A percentile compares a stretch with the other conserved stretches of the same genome.
Conservation (phyloP, 1,140 invertebrate species). For the Scaptomyza hsui region DNA sequence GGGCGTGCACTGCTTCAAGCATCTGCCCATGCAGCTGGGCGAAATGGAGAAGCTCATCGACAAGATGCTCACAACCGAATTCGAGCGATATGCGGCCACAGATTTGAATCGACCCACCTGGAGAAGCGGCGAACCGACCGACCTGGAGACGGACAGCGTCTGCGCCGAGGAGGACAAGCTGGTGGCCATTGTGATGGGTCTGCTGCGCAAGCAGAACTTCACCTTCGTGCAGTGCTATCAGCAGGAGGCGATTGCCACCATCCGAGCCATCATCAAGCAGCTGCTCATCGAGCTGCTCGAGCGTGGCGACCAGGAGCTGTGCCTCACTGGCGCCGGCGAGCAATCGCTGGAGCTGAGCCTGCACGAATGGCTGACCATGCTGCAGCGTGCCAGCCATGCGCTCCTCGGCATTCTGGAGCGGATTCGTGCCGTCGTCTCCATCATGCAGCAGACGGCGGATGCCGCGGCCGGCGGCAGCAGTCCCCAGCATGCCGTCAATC, state of each 20-base stretch:
- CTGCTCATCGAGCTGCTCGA: slow-evolving; percentile 91
- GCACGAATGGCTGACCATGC: slow-evolving; percentile 91
- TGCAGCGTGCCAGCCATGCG: slow-evolving; percentile 90
- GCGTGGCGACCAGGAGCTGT: slow-evolving; percentile 87
- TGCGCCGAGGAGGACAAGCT: slow-evolving; percentile 92
- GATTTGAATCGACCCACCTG: slow-evolving; percentile 97
- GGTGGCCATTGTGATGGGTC: slow-evolving; percentile 94
- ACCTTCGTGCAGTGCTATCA: slow-evolving; percentile 95
- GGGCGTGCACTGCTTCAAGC: slow-evolving; percentile 96
- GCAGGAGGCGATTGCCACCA: slow-evolving; percentile 94
- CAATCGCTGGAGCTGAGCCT: slow-evolving; percentile 87
- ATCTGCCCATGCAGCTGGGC: slow-evolving; percentile 96
- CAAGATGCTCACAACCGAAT: slow-evolving; percentile 98
- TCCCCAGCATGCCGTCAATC: slow-evolving; percentile 84
- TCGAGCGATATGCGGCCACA: slow-evolving; percentile 94
- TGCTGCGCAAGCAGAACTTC: slow-evolving; percentile 93
- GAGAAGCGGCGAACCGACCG: slow-evolving; percentile 84
- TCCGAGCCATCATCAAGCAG: slow-evolving; percentile 95
- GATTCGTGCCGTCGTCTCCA: slow-evolving; percentile 89
- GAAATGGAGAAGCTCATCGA: slow-evolving; percentile 98
- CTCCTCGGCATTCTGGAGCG: slow-evolving; percentile 87
- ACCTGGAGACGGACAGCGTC: slow-evolving; percentile 87
- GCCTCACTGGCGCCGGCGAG: slow-evolving; percentile 89
- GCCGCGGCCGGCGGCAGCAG: slow-evolving; percentile 85
- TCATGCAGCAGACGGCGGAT: slow-evolving; percentile 88